phyloP scores from a whole-genome alignment of 2,797 vertebrate species.

The Petrocephalus sullivani region DNA sequence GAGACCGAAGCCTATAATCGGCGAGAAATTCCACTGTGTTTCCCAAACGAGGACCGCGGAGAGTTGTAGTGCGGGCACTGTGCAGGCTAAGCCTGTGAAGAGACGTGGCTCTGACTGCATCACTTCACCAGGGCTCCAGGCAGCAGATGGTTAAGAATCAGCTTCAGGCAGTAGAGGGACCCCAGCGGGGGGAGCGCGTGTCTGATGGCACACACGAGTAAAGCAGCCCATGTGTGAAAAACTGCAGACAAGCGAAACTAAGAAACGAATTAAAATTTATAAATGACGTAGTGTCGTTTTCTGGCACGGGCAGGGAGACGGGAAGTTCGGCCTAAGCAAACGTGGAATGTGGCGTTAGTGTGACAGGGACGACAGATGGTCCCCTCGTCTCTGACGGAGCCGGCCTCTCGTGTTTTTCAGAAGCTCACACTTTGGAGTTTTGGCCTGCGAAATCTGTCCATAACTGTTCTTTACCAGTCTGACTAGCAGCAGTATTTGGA shows the following conservation, averaged over 20 bases:
- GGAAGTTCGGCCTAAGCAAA: not conserved
- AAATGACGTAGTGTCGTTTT: constrained; percentile 1
- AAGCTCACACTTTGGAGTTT: constrained; percentile 9
- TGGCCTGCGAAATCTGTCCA: not conserved
- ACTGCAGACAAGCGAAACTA: constrained; percentile 5
- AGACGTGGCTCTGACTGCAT: not conserved
- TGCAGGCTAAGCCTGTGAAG: not conserved
- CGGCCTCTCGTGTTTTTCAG: not conserved
- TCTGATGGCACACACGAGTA: not conserved
- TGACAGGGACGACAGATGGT: constrained; percentile 9
- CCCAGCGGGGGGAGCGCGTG: not conserved
- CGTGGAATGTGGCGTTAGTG: not conserved
- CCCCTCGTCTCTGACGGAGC: not conserved
- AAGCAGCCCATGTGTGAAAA: constrained; percentile 8
- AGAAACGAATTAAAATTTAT: constrained; percentile 10
- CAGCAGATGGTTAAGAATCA: constrained; percentile 12
- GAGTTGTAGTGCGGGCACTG: not conserved
- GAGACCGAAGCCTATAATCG: not conserved
- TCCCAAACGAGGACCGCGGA: not conserved
- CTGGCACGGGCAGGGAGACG: not conserved
- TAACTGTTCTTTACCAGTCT: constrained; percentile 1
- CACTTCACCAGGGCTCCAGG: not conserved
- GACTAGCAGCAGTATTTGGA: not conserved
- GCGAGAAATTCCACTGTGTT: not conserved
- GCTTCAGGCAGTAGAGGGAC: not conserved